These are phyloP conservation scores for Lucinisca nassula DNA, from an alignment of 2,888 invertebrate genomes.

Conservation along the genomic window DNA sequence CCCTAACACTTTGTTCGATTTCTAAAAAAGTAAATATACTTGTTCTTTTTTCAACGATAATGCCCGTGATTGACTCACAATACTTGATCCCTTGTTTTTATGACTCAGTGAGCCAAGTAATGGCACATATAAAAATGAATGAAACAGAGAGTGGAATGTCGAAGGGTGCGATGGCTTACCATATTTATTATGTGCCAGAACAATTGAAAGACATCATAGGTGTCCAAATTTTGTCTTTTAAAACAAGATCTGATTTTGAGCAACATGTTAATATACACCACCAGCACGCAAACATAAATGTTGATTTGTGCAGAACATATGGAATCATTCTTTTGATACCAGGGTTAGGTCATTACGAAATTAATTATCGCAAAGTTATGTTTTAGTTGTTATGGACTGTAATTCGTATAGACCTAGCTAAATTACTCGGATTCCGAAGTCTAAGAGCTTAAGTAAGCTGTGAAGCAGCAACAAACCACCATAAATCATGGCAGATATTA, in stretches of 20 bases:
- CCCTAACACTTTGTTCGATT: too few relatives aligned
- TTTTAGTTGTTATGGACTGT: not conserved
- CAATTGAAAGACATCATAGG: not conserved
- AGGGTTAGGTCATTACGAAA: not conserved
- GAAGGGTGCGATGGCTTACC: not conserved
- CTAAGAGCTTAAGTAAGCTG: not conserved
- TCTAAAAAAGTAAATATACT: too few relatives aligned
- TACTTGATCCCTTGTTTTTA: not conserved
- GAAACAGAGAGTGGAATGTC: not conserved
- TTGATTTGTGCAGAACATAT: not conserved
- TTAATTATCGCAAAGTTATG: not conserved
- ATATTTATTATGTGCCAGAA: not conserved
- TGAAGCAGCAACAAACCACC: not conserved
- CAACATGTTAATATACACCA: not conserved
- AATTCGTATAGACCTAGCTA: not conserved
- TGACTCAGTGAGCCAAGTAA: not conserved
- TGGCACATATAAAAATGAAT: not conserved
- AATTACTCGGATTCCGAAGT: not conserved
- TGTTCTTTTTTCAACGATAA: too few relatives aligned
- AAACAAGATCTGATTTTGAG: not conserved
- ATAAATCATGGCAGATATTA: not conserved
- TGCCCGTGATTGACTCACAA: too few relatives aligned
- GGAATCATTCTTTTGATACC: not conserved
- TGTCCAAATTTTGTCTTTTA: not conserved
- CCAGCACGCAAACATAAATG: not conserved